Conservation (phyloP, 2,113 vertebrate genomes). For the Podarcis cretensis region DNA sequence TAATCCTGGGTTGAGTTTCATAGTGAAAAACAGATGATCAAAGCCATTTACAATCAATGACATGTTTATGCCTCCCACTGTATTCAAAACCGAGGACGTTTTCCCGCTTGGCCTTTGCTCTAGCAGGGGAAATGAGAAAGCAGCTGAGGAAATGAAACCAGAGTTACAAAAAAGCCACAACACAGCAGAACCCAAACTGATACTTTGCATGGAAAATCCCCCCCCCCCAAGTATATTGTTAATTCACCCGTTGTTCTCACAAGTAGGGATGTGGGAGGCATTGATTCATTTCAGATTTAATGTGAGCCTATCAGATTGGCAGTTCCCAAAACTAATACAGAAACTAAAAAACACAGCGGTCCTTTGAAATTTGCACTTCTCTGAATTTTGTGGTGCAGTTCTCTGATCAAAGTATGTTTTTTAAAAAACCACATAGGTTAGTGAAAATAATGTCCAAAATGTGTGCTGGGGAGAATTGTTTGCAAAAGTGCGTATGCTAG, state of each 20-base stretch:
- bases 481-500: too few relatives aligned
- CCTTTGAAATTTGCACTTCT: too few relatives aligned
- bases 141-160: conserved; percentile 1
- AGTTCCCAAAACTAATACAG: too few relatives aligned
- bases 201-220: neutral
- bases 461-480: too few relatives aligned
- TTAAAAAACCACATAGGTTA: too few relatives aligned
- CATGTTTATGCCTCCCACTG: neutral
- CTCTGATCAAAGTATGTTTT: too few relatives aligned
- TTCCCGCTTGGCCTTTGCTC: neutral
- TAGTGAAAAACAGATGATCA: neutral
- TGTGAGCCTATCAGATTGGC: too few relatives aligned
- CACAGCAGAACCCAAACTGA: neutral
- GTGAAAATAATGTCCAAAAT: too few relatives aligned
- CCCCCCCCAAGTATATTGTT: neutral
- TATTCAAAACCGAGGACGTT: neutral
- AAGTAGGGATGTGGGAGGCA: too few relatives aligned
- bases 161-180: neutral
- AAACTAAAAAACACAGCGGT: too few relatives aligned
- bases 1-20: neutral
- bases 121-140: neutral
- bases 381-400: too few relatives aligned
- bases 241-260: neutral
- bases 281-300: too few relatives aligned
- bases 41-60: neutral